Evolutionary conservation across 53 echinoderm and acorn worm species (phyloP).

Genomic region (Patiria pectinifera): DNA sequence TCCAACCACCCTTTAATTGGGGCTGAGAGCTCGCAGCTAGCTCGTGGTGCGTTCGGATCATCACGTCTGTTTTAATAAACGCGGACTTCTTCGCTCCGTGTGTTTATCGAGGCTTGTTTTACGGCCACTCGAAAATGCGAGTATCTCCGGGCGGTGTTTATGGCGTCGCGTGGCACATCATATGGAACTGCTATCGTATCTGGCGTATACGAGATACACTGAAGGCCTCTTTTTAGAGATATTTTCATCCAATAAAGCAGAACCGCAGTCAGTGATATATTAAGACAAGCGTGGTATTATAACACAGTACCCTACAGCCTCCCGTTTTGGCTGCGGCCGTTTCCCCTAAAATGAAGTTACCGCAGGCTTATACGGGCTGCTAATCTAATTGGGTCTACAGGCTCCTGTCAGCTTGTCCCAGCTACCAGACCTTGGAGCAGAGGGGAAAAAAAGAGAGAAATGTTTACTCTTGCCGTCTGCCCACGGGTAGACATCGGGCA

Average conservation of each 20-base stretch:
- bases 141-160: neutral
- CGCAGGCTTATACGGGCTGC: neutral
- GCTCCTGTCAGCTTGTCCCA: constrained; percentile 5
- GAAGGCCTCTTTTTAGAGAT: neutral
- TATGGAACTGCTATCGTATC: neutral
- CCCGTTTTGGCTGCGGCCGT: neutral
- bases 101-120: neutral
- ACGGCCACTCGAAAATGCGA: neutral
- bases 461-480: neutral
- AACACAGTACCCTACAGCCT: neutral
- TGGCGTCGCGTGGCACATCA: neutral
- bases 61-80: constrained; percentile 4
- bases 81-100: neutral
- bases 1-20: constrained; percentile 12
- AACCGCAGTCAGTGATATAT: neutral
- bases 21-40: neutral
- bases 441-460: neutral
- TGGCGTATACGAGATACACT: neutral
- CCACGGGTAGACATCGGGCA: neutral
- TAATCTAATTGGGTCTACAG: constrained; percentile 23
- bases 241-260: neutral
- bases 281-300: neutral
- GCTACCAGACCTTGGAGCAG: neutral
- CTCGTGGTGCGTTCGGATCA: constrained; percentile 10
- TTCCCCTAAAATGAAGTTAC: constrained; percentile 16